Evolutionary conservation across 2,113 vertebrate species (phyloP), one percentile per base, ranked within the genome.

Genomic region (Sander vitreus): DNA sequence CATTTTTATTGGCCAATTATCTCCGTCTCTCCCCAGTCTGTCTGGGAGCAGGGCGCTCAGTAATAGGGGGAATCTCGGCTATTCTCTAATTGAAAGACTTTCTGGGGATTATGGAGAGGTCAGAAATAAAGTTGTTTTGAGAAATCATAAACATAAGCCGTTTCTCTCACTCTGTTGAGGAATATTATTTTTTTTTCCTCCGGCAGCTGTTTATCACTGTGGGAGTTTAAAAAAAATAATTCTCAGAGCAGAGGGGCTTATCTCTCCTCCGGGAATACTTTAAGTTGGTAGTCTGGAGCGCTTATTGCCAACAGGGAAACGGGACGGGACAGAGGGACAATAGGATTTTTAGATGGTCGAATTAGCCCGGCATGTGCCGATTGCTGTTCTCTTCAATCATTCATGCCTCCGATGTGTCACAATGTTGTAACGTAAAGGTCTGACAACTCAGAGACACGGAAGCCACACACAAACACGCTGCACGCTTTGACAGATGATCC

Each of bases 1-100:
- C 93, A 95, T 95, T 94, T 95, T 94, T 94, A 94, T 95, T 95
- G 92, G 93, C 90, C 91, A 94, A 95, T 95, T 95, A 95, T 94
- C 93, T 93, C 78, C 63, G 81, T 84, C 93, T 93, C 91, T 91
- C 85, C 82, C 84, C 76, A 77, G 87, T 86, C 85, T 92, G 85
- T 92, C 90, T 90, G 85, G 84, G 76, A 87, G 85, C 81, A 84
- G 70, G 66, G 53, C 2, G 48, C 80, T 74, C 67, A 59, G 78
- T 80, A 89, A 88, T 89, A 89, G 80, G 75, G 84, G 81, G 83
- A 88, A 87, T 92, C 87, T 83, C 84, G 84, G 80, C 79, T 79
- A 62, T 89, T 92, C 91, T 89, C 77, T 94, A 93, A 93, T 92
- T 94, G 93, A 93, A 90, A 92, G 92, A 89, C 92, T 89, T 91